Evolutionary conservation across 2,888 invertebrate genomes (phyloP).

Genomic region (Celastrina argiolus): DNA sequence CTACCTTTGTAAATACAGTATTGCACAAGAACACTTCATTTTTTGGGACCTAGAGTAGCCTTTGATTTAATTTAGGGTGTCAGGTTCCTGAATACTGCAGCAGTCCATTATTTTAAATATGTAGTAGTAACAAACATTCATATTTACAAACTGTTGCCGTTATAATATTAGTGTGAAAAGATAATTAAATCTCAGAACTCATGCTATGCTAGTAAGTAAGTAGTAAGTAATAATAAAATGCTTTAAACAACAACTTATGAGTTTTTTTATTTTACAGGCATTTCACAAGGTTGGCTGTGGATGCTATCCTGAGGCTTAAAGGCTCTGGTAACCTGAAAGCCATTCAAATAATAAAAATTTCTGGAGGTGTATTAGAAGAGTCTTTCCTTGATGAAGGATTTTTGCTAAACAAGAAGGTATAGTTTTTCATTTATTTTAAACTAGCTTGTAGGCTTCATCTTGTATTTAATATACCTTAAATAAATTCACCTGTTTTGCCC

Average conservation of each 20-base stretch:
- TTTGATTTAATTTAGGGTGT: too few relatives aligned
- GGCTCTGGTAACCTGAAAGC: constrained; percentile 96
- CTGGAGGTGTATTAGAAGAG: constrained; percentile 94
- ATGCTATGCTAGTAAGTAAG: background rate
- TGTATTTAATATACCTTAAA: too few relatives aligned
- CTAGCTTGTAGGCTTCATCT: too few relatives aligned
- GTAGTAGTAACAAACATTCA: too few relatives aligned
- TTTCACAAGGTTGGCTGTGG: constrained; percentile 96
- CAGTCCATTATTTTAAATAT: too few relatives aligned
- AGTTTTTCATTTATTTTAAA: constrained; percentile 10
- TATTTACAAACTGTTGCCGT: too few relatives aligned
- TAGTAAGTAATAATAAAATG: background rate
- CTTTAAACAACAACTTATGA: background rate
- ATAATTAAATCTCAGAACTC: background rate
- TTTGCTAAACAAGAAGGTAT: constrained; percentile 93
- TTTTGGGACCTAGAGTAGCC: too few relatives aligned
- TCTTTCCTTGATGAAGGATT: constrained; percentile 98
- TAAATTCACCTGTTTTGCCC: too few relatives aligned
- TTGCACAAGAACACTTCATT: too few relatives aligned
- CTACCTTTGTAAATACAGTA: too few relatives aligned
- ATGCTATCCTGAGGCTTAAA: constrained; percentile 95
- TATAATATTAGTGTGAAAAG: too few relatives aligned
- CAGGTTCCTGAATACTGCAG: too few relatives aligned
- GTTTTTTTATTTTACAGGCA: constrained; percentile 64
- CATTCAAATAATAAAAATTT: constrained; percentile 98